A percentile compares a stretch with the other conserved stretches of the same genome.
phyloP scores from a whole-genome alignment of 2,797 vertebrate species.

The Epinephelus malabaricus region DNA sequence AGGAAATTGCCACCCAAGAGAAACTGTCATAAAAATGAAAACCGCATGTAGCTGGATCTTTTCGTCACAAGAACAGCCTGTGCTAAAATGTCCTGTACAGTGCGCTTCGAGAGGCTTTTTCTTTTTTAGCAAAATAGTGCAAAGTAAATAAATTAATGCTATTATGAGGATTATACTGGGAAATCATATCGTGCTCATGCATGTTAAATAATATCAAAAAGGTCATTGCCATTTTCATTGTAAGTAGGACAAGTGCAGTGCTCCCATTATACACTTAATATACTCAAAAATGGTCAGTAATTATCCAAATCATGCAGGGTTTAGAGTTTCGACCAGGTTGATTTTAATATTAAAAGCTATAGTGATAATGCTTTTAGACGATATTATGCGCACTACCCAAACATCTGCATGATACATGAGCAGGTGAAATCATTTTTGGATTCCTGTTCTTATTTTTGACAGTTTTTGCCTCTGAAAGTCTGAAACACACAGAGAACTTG shows the following conservation, averaged over 20 bases:
- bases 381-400: too few species aligned
- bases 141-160: slow-evolving; percentile 18
- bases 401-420: too few species aligned
- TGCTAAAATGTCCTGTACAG: background rate
- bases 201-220: slow-evolving; percentile 29
- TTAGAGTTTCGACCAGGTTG: background rate
- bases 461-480: too few species aligned
- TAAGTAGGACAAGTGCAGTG: background rate
- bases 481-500: too few species aligned
- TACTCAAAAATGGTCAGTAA: background rate
- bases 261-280: background rate
- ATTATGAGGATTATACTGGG: slow-evolving; percentile 34
- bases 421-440: too few species aligned
- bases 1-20: slow-evolving; percentile 60
- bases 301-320: background rate
- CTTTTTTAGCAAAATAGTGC: background rate
- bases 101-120: background rate
- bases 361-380: too few species aligned
- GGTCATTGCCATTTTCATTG: slow-evolving; percentile 17
- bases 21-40: slow-evolving; percentile 44
- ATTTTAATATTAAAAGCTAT: too few species aligned
- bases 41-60: slow-evolving; percentile 5
- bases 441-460: too few species aligned
- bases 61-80: slow-evolving; percentile 25
- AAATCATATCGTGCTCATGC: slow-evolving; percentile 36